Evolutionary conservation across 2,113 vertebrate genomes (phyloP).

Genomic region (Cyanoliseus patagonus): DNA sequence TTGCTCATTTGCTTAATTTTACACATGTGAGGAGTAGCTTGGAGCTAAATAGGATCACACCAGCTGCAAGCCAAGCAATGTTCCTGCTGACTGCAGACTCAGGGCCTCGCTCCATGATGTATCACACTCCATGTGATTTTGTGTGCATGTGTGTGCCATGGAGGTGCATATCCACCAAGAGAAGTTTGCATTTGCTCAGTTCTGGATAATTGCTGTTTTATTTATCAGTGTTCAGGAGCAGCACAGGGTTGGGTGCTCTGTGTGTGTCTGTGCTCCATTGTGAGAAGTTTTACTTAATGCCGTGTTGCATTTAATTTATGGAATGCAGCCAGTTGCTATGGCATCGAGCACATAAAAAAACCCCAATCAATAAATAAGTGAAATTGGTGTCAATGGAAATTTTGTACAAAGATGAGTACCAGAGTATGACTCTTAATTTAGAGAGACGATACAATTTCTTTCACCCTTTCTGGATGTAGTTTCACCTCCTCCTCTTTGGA

Average conservation of each 20-base stretch:
- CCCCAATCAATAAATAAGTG: slow-evolving; percentile 67
- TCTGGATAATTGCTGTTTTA: background rate
- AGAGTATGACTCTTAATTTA: slow-evolving; percentile 35
- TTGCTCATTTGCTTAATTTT: slow-evolving; percentile 63
- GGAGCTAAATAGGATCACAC: slow-evolving; percentile 20
- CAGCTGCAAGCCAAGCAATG: background rate
- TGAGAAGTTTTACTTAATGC: slow-evolving; percentile 55
- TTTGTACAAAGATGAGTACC: slow-evolving; percentile 38
- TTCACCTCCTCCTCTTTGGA: background rate
- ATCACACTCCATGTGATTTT: background rate
- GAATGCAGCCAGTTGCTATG: slow-evolving; percentile 56
- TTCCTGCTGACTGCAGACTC: background rate
- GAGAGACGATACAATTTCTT: slow-evolving; percentile 12
- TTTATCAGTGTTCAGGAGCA: background rate
- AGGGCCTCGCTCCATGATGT: background rate
- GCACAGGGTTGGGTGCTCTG: background rate
- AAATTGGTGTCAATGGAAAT: slow-evolving; percentile 65
- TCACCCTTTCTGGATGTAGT: background rate
- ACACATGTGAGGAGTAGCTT: slow-evolving; percentile 48
- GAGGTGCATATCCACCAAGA: background rate
- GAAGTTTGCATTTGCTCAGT: background rate
- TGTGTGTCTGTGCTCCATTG: background rate
- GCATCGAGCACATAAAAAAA: slow-evolving; percentile 31
- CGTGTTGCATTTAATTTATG: slow-evolving; percentile 56
- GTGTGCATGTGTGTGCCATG: background rate